Conservation (phyloP, 2,797 vertebrate genomes). For the Mormyrops attenuatus region DNA sequence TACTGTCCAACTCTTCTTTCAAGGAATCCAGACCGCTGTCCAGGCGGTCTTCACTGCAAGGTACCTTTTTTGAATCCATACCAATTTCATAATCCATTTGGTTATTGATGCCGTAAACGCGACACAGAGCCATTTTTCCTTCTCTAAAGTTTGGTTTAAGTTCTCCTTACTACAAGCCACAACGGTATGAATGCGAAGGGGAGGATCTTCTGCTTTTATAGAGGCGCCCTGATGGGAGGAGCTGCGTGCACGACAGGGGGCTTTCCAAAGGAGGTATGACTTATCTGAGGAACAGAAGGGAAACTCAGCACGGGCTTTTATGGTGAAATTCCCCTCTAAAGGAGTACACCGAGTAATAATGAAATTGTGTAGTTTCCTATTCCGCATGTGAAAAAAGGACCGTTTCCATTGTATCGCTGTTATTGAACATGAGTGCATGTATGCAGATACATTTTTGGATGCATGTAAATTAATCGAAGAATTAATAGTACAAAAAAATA, state of each 20-base stretch:
- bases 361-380: constrained; percentile 70
- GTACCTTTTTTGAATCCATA: constrained; percentile 55
- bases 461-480: background rate
- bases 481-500: background rate
- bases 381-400: constrained; percentile 47
- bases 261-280: constrained; percentile 66
- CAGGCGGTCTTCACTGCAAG: constrained; percentile 71
- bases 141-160: background rate
- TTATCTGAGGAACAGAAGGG: constrained; percentile 59
- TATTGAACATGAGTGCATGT: constrained; percentile 46
- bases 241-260: constrained; percentile 61
- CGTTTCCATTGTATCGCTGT: constrained; percentile 5
- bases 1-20: constrained; percentile 71
- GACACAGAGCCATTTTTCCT: constrained; percentile 48
- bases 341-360: constrained; percentile 54
- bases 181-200: background rate
- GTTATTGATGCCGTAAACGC: constrained; percentile 33
- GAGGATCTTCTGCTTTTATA: constrained; percentile 41
- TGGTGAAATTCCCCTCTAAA: constrained; percentile 58
- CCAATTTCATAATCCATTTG: constrained; percentile 59
- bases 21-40: constrained; percentile 92
- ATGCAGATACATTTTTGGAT: background rate
- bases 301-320: constrained; percentile 68
- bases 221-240: constrained; percentile 6
- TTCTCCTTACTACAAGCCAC: background rate